Base-by-base conservation (phyloP, 2,113 vertebrate species). In the Xiphophorus hellerii region DNA sequence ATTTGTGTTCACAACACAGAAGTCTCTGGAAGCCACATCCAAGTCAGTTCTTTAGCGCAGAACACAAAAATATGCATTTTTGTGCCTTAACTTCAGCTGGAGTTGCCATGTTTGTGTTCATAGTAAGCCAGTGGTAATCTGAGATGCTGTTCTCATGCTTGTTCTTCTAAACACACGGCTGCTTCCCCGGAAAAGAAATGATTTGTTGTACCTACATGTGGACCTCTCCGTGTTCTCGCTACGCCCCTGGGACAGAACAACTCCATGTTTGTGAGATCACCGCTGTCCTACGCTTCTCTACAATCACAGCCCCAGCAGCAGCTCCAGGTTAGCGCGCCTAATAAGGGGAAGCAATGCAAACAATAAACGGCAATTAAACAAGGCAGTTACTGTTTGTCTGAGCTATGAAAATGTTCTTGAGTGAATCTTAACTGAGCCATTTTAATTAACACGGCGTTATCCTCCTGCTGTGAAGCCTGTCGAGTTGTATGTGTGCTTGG, bases 261-360 rank as follows among this genome's bases (percentile, higher is more conserved):
- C 1, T 22, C 27, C 17, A 42, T 11, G 13, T 35, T 78, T 58
- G 39, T 67, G 39, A 61, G 29, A 63, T n/a, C 44, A 20, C 14
- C 5, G 20, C 8, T 15, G 27, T 76, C 72, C 28, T 20, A 0
- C 42, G 37, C 0, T 3, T 15, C 39, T 54, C 42, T 71, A 6
- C 63, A 42, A 64, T 64, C 30, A 31, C 13, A 48, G 73, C 65
- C 42, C 54, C 58, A 4, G 25, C 44, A 27, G 14, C 69, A 27
- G 17, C 10, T 4, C 30, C n/a, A 11, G 62, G 71, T 83, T 77
- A 83, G 20, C 61, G 51, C 15, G 35, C 54, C 63, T 72, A 69
- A 83, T 54, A 63, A 81, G 61, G 39, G 39, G 39, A 31, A 76
- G 42, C 71, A 74, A 14, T 71, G 68, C 71, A 25, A 83, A 83